Conservation (phyloP, 2,113 vertebrate genomes). For the Podiceps cristatus region DNA sequence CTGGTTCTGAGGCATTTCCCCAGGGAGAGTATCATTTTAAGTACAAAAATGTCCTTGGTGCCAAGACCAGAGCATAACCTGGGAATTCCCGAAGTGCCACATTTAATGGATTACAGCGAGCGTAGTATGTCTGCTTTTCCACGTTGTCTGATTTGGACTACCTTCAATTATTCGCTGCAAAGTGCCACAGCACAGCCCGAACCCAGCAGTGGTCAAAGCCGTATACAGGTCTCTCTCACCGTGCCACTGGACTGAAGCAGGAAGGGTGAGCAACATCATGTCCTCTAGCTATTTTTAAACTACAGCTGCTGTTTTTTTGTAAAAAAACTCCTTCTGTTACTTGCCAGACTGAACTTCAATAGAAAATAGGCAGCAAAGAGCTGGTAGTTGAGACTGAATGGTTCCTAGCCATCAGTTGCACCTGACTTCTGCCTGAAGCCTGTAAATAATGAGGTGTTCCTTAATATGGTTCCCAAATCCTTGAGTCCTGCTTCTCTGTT, state of each 20-base stretch:
- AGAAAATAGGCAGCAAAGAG: not conserved
- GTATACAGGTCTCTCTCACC: not conserved
- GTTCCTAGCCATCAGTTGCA: not conserved
- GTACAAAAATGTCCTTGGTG: not conserved
- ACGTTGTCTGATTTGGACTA: not conserved
- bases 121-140: not conserved
- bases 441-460: not conserved
- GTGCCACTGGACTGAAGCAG: not conserved
- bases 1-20: not conserved
- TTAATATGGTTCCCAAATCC: not conserved
- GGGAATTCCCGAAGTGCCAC: not conserved
- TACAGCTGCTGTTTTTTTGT: not conserved
- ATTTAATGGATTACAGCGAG: not conserved
- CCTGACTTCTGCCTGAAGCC: not conserved
- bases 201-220: not conserved
- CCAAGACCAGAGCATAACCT: not conserved
- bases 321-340: not conserved
- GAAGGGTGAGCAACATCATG: not conserved
- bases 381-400: not conserved
- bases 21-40: not conserved
- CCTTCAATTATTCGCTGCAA: not conserved
- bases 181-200: not conserved
- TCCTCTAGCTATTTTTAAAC: not conserved
- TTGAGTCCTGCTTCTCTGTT: not conserved
- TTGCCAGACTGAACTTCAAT: not conserved